Conservation (phyloP, 2,888 invertebrate species). For the Antitype chi region DNA sequence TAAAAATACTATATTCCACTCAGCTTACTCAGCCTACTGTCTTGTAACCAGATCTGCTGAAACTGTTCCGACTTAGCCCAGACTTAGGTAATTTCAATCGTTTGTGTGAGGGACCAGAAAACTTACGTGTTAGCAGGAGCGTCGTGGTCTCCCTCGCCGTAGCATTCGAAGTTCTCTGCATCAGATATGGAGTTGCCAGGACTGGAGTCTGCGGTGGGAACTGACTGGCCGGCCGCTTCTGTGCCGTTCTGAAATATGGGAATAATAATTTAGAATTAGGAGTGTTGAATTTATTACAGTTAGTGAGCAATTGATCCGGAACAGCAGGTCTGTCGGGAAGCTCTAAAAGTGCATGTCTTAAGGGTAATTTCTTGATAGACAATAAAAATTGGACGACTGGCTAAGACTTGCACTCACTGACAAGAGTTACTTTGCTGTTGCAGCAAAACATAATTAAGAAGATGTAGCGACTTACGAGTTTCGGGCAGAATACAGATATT, state of each 20-base stretch:
- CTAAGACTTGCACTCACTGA: too few species aligned
- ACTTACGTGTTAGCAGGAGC: constrained; percentile 86
- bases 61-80: too few species aligned
- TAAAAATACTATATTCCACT: too few species aligned
- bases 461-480: background rate
- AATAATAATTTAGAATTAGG: background rate
- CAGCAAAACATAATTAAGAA: background rate
- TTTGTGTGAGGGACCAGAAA: background rate
- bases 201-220: constrained; percentile 88
- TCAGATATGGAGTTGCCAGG: constrained; percentile 92
- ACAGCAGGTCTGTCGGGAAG: background rate
- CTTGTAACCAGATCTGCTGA: too few species aligned
- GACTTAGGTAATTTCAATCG: background rate
- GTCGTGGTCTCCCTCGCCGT: constrained; percentile 92
- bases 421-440: background rate
- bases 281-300: background rate
- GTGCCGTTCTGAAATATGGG: constrained; percentile 84
- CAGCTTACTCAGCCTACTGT: too few species aligned
- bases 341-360: background rate
- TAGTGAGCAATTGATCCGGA: background rate
- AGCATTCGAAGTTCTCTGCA: constrained; percentile 95
- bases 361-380: background rate
- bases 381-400: background rate
- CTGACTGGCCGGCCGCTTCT: constrained; percentile 78
- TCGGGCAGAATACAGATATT: background rate